phyloP scores from a whole-genome alignment of 2,797 vertebrate genomes.

The Pseudotriccus pelzelni region DNA sequence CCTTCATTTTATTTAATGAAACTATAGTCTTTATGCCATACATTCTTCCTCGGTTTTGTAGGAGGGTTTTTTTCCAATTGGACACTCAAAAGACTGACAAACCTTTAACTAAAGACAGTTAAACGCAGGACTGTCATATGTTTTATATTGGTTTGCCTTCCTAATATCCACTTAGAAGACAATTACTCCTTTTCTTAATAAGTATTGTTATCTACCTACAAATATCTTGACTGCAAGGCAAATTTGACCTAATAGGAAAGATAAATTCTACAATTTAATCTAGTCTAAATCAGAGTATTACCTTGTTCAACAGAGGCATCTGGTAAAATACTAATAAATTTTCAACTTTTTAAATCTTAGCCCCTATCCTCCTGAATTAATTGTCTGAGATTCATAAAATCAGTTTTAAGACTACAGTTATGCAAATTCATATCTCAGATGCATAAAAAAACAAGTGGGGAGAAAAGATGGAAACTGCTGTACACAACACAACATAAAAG shows the following conservation, averaged over 20 bases:
- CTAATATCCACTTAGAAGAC: background rate
- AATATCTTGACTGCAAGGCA: background rate
- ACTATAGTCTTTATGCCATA: background rate
- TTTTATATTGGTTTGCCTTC: background rate
- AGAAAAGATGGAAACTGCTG: background rate
- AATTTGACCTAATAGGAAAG: background rate
- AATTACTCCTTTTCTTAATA: background rate
- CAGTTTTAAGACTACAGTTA: background rate
- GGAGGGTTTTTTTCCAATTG: background rate
- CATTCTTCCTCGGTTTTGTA: background rate
- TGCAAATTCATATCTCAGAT: background rate
- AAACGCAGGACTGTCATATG: background rate
- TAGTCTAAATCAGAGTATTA: background rate
- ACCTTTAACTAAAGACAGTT: background rate
- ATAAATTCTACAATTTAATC: background rate
- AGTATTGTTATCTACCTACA: background rate
- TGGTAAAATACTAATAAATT: background rate
- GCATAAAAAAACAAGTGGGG: background rate
- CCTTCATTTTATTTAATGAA: background rate
- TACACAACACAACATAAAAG: background rate
- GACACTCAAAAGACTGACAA: background rate
- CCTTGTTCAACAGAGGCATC: background rate
- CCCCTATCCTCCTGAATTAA: background rate
- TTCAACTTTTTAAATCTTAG: background rate
- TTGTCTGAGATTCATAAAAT: constrained; percentile 16